These are phyloP conservation scores for Ischnura elegans DNA, from an alignment of 2,888 invertebrate species.

Conservation along the genomic window DNA sequence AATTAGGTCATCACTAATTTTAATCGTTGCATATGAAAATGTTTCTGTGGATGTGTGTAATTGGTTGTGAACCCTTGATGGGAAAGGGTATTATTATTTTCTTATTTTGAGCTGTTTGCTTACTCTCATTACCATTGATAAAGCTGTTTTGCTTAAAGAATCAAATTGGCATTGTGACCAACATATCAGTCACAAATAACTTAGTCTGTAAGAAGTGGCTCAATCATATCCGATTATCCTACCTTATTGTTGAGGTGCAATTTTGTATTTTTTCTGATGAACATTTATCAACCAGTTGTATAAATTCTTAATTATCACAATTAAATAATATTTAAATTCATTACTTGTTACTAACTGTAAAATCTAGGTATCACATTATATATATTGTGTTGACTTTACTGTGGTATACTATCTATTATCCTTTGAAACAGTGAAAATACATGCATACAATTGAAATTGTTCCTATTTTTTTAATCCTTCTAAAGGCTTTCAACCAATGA, in stretches of 20 bases:
- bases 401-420: not conserved
- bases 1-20: too few relatives aligned
- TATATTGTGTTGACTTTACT: not conserved
- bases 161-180: not conserved
- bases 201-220: not conserved
- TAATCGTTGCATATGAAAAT: too few relatives aligned
- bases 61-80: not conserved
- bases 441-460: not conserved
- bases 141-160: not conserved
- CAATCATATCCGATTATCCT: not conserved
- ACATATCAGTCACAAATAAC: not conserved
- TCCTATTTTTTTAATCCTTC: not conserved
- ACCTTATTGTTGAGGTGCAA: not conserved
- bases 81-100: not conserved
- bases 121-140: not conserved
- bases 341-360: not conserved
- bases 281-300: not conserved
- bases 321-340: not conserved
- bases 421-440: constrained; percentile 29
- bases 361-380: not conserved
- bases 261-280: not conserved
- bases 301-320: not conserved
- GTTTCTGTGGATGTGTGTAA: not conserved
- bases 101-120: not conserved
- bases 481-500: too few relatives aligned